Evolutionary conservation across 1,140 invertebrate species (phyloP), one percentile per base, ranked within the genome.

Genomic region (Saxidomus purpurata): DNA sequence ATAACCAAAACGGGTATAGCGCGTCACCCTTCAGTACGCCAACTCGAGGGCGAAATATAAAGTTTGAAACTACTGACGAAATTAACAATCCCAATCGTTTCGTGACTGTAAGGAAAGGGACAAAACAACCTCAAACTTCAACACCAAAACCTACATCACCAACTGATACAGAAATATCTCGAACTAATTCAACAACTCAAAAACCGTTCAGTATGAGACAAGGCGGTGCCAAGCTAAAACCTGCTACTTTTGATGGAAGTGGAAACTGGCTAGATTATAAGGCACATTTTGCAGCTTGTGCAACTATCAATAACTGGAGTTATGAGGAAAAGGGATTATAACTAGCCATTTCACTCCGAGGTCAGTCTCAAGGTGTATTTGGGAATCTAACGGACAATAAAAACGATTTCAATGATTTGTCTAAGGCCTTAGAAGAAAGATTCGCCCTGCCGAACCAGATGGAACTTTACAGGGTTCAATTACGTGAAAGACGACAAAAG

Each of bases 381-480:
- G 86, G 76, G 1, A 80, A 88, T 63, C 28, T 87, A 8, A 38
- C 34, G 0, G 17, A 11, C 3, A 67, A 63, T 0, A 43, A 9
- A 0, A 38, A 47, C 8, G 28, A 79, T 31, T 88, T 49, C 34
- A 17, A 67, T 0, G 28, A 67, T 15, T 55, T 90, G 3, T 31
- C 55, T 28, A 40, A 13, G 43, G 79, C 88, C 0, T 52, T 92
- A 28, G 61, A 89, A 52, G 74, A 90, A 74, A 28, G 69, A 22
- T 89, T 91, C 74, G 86, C 79, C 9, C 87, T 84, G 8, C 25
- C 84, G 67, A 87, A 91, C 31, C 81, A 90, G 40, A 87, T 84
- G 0, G 80, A 92, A 76, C 38, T 90, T 0, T 92, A 91, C 38
- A 38, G 87, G 43, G 59, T 47, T 22, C 77, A 89, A 38, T 59